Percentiles rank a stretch among this genome's conserved stretches.
Conservation (phyloP, 2,113 vertebrate genomes). For the Bufo bufo region DNA sequence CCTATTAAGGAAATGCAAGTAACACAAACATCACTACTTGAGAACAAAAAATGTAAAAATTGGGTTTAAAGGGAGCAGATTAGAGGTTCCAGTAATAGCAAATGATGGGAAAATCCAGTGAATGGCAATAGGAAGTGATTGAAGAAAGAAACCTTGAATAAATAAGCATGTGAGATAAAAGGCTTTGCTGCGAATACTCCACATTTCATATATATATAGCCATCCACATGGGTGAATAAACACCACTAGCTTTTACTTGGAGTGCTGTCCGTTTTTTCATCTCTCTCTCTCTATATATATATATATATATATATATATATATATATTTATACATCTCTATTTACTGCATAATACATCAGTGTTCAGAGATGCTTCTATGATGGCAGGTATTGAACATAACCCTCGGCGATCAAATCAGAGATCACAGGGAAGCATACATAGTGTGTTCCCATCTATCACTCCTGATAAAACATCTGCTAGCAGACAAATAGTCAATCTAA, state of each 20-base stretch:
- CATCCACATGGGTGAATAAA: no score
- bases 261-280: no score
- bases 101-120: background rate
- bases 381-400: slow-evolving; percentile 15
- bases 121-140: background rate
- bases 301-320: no score
- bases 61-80: background rate
- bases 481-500: slow-evolving; percentile 16
- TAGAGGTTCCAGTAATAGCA: background rate
- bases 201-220: slow-evolving; percentile 35
- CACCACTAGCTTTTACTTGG: no score
- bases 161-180: slow-evolving; percentile 16
- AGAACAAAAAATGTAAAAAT: slow-evolving; percentile 12
- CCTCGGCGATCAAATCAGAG: slow-evolving; percentile 27
- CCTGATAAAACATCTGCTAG: slow-evolving; percentile 1
- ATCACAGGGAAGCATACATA: background rate
- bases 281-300: no score
- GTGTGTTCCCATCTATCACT: slow-evolving; percentile 40
- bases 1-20: background rate
- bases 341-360: background rate
- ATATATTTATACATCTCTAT: slow-evolving; percentile 30
- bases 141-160: background rate
- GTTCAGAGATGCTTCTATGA: slow-evolving; percentile 11
- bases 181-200: background rate
- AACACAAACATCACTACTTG: background rate